Percentiles rank a stretch among this genome's conserved stretches.
Conservation (phyloP, 2,113 vertebrate genomes). For the Climacteris rufus region DNA sequence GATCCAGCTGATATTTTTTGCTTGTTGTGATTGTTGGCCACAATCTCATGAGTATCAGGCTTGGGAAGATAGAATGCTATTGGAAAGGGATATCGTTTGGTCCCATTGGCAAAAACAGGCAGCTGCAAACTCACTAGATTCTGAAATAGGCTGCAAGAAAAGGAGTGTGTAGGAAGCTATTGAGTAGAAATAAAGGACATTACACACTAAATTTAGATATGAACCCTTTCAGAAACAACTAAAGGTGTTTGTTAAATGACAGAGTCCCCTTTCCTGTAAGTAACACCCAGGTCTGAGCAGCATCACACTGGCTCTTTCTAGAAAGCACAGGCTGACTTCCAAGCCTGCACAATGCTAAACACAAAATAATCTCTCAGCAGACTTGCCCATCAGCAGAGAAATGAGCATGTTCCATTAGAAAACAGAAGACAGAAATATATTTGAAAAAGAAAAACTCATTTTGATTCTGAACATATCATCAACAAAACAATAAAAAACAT, state of each 20-base stretch:
- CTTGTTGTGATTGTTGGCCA: background rate
- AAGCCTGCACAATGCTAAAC: background rate
- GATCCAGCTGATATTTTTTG: background rate
- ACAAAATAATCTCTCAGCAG: background rate
- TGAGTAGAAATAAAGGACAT: background rate
- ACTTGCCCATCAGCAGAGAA: background rate
- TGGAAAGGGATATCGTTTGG: background rate
- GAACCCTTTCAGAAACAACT: background rate
- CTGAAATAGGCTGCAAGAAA: background rate
- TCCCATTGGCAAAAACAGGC: background rate
- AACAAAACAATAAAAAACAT: background rate
- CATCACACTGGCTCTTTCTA: background rate
- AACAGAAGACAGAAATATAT: background rate
- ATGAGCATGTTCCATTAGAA: background rate
- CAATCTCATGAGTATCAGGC: background rate
- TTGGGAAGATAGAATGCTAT: background rate
- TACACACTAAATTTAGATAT: background rate
- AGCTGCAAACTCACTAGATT: background rate
- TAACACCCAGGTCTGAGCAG: background rate
- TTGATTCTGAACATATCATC: background rate
- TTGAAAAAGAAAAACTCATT: background rate
- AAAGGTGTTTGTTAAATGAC: background rate
- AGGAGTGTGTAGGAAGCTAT: background rate
- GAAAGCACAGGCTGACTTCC: background rate
- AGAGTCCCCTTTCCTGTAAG: background rate